A percentile compares a stretch with the other conserved stretches of the same genome.
phyloP scores from a whole-genome alignment of 2,113 vertebrate species.

The Myrmophylax atrothorax region DNA sequence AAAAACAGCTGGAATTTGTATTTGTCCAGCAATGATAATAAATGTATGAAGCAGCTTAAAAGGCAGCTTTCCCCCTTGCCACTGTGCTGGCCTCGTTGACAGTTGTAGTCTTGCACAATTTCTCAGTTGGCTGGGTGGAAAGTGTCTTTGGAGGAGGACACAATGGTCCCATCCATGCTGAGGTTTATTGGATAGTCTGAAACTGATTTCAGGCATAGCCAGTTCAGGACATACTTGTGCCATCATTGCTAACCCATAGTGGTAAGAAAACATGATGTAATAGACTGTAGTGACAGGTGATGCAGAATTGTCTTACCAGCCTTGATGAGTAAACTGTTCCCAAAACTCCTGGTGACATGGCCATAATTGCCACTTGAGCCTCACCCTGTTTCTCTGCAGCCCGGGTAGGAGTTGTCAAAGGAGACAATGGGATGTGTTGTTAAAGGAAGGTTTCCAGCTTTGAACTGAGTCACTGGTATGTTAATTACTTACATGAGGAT shows the following conservation, averaged over 20 bases:
- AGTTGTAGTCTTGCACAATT: conserved; percentile 7
- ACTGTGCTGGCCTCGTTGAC: conserved; percentile 24
- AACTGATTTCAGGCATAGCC: not conserved
- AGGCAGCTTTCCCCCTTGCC: conserved; percentile 17
- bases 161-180: not conserved
- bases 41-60: conserved; percentile 31
- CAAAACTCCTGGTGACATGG: not conserved
- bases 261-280: not conserved
- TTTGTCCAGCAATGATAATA: conserved; percentile 29
- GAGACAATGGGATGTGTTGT: not conserved
- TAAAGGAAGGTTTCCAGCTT: not conserved
- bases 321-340: not conserved
- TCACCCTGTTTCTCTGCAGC: not conserved
- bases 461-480: conserved; percentile 44
- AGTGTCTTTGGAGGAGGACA: not conserved
- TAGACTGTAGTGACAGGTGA: not conserved
- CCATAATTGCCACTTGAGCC: not conserved
- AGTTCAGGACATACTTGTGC: not conserved
- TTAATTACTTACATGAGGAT: conserved; percentile 40
- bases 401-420: not conserved
- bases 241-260: not conserved
- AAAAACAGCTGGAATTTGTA: conserved; percentile 48
- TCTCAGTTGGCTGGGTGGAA: not conserved
- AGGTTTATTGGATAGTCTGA: not conserved
- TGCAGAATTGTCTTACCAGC: not conserved